Conservation (phyloP, 2,113 vertebrate genomes). For the Myanophis thanlyinensis region DNA sequence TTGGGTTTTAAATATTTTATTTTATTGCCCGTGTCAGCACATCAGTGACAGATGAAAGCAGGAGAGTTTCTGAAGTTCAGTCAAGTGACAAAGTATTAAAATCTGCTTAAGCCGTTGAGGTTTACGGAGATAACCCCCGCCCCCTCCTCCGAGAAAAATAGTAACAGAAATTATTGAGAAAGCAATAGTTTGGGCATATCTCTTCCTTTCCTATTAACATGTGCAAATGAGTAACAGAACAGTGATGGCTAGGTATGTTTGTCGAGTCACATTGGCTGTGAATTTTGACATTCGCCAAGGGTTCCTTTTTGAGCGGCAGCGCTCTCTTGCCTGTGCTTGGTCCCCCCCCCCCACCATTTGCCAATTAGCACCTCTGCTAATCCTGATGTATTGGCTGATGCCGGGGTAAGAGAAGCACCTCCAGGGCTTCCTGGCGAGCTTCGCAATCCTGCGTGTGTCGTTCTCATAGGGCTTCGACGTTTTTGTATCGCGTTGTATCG, state of each 20-base stretch:
- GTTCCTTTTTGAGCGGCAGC: neutral
- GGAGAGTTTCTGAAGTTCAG: constrained; percentile 46
- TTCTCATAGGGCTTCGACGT: neutral
- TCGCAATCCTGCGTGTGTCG: fast-evolving
- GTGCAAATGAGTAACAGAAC: neutral
- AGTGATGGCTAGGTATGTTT: constrained; percentile 1
- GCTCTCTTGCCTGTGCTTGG: neutral
- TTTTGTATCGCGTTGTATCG: fast-evolving
- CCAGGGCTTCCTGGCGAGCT: neutral
- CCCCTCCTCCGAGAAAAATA: constrained; percentile 10
- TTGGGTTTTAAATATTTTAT: neutral
- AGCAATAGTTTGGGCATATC: neutral
- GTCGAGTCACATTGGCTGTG: constrained; percentile 11
- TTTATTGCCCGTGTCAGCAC: neutral
- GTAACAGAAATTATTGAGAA: constrained; percentile 33
- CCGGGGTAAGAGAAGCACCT: neutral
- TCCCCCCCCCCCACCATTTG: neutral
- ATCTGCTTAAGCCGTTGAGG: constrained; percentile 30
- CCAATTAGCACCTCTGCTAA: neutral
- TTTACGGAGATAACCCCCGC: neutral
- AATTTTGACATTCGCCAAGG: neutral
- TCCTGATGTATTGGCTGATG: neutral
- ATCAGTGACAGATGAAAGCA: constrained; percentile 26
- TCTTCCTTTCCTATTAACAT: neutral
- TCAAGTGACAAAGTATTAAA: constrained; percentile 34